Conservation (phyloP, 2,797 vertebrate genomes). For the Falco naumanni region DNA sequence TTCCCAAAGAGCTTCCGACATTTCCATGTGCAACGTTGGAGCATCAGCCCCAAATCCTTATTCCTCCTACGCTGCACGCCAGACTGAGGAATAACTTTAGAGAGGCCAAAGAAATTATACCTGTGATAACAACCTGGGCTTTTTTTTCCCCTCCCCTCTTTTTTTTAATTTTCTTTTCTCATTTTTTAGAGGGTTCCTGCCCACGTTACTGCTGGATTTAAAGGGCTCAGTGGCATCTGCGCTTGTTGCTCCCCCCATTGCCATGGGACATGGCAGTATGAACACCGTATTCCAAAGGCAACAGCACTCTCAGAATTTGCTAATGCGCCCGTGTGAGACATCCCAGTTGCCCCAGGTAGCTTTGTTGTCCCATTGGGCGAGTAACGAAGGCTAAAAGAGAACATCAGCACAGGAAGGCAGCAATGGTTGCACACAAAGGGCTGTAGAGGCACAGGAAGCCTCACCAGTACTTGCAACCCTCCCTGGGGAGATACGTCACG, state of each 20-base stretch:
- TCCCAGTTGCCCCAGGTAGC: neutral
- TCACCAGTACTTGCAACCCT: neutral
- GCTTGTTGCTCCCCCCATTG: neutral
- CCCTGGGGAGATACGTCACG: neutral
- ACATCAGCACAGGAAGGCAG: neutral
- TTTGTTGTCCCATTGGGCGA: neutral
- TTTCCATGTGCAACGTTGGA: accelerated
- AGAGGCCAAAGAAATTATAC: neutral
- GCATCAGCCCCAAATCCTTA: neutral
- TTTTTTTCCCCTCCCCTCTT: accelerated
- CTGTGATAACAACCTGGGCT: neutral
- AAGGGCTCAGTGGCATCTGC: neutral
- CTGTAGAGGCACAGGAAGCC: neutral
- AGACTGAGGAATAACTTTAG: neutral
- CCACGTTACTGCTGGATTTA: neutral
- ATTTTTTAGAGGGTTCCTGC: neutral
- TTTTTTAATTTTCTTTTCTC: no score
- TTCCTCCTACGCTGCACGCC: neutral
- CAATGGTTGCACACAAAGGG: neutral
- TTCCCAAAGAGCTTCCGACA: neutral
- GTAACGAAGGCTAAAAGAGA: neutral
- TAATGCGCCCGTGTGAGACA: neutral
- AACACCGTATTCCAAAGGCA: neutral
- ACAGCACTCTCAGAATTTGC: neutral
- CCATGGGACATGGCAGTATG: neutral